Evolutionary conservation across 1,140 invertebrate species (phyloP).

Genomic region (Samia ricini): DNA sequence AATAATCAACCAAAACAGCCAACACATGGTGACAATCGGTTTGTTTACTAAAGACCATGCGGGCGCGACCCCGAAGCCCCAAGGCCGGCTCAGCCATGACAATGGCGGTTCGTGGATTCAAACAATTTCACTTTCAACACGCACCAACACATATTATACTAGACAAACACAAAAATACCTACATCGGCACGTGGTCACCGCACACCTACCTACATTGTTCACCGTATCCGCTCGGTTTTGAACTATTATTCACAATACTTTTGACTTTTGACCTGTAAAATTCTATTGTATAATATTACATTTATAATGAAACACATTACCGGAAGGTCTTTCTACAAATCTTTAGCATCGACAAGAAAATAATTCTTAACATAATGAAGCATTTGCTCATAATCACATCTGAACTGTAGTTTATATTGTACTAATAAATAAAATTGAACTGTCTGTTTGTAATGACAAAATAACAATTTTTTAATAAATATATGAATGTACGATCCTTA

Average conservation of each 20-base stretch:
- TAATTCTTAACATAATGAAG: too few relatives aligned
- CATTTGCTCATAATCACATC: too few relatives aligned
- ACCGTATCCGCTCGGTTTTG: background rate
- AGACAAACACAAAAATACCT: slow-evolving; percentile 18
- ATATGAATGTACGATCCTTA: too few relatives aligned
- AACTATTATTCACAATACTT: background rate
- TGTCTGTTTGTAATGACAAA: too few relatives aligned
- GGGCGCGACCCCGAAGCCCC: slow-evolving; percentile 28
- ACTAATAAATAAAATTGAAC: too few relatives aligned
- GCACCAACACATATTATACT: slow-evolving; percentile 6
- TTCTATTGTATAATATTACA: too few relatives aligned
- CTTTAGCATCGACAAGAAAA: too few relatives aligned
- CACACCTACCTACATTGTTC: background rate
- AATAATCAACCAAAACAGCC: background rate
- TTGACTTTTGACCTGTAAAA: background rate
- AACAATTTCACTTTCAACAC: slow-evolving; percentile 54
- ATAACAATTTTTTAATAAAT: too few relatives aligned
- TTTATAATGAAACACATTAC: too few relatives aligned
- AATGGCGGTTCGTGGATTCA: slow-evolving; percentile 46
- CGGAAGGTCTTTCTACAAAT: too few relatives aligned
- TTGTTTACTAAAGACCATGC: slow-evolving; percentile 31
- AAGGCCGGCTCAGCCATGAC: slow-evolving; percentile 46
- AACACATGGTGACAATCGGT: slow-evolving; percentile 3
- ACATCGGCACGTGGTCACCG: slow-evolving; percentile 5
- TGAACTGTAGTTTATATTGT: too few relatives aligned